phyloP scores from a whole-genome alignment of 64 coral and sea anemone genomes.

The Acropora yongei region DNA sequence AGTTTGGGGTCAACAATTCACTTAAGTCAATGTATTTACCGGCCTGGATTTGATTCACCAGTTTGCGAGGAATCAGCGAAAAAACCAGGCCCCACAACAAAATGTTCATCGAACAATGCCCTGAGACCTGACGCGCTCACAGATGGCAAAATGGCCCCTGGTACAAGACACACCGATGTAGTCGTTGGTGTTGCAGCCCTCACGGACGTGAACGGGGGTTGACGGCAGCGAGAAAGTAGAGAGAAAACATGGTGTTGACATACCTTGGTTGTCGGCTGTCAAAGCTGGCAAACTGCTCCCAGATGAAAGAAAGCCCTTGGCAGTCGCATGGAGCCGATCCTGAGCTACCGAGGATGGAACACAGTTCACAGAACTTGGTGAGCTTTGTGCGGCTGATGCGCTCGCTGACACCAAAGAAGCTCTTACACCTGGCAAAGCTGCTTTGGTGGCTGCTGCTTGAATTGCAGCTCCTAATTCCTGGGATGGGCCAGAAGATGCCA shows the following conservation, averaged over 20 bases:
- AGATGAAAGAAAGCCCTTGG: neutral
- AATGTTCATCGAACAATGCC: too few species aligned
- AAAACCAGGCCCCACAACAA: too few species aligned
- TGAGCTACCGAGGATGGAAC: too few species aligned
- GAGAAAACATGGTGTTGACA: slow-evolving; percentile 4
- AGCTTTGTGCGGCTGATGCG: too few species aligned
- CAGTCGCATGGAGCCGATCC: too few species aligned
- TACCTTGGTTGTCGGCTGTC: slow-evolving; percentile 21
- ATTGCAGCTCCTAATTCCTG: too few species aligned
- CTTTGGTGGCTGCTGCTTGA: too few species aligned
- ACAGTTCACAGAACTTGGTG: too few species aligned
- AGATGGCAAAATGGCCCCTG: neutral
- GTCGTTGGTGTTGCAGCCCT: neutral
- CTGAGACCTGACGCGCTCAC: neutral
- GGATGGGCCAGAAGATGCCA: too few species aligned
- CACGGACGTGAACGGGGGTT: too few species aligned
- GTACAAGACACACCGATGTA: neutral
- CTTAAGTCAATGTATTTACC: neutral
- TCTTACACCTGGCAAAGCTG: too few species aligned
- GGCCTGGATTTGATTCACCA: slow-evolving; percentile 11
- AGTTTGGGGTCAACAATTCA: neutral
- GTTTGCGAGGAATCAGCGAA: neutral
- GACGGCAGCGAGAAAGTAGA: neutral
- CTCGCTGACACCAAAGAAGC: too few species aligned
- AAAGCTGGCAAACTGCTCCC: neutral